phyloP scores from a whole-genome alignment of 2,797 vertebrate species.

The Bucorvus abyssinicus region DNA sequence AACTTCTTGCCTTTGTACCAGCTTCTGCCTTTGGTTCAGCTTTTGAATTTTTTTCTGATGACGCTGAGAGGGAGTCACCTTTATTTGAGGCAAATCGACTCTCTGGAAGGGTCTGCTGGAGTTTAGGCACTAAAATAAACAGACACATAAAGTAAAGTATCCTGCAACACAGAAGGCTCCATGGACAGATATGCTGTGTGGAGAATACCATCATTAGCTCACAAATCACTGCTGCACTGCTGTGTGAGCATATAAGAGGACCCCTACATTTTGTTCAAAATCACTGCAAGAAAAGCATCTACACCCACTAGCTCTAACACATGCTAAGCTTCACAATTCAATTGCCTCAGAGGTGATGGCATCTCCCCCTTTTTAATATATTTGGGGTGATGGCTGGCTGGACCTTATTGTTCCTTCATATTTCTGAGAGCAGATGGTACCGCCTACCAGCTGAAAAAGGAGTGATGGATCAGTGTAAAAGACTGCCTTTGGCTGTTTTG shows the following conservation, averaged over 20 bases:
- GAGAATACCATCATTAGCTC: not conserved
- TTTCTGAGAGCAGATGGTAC: slow-evolving; percentile 26
- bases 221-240: not conserved
- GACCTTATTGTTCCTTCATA: not conserved
- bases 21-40: slow-evolving; percentile 83
- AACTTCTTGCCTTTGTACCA: slow-evolving; percentile 75
- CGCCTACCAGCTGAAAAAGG: slow-evolving; percentile 7
- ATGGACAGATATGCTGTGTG: not conserved
- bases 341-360: not conserved
- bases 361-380: not conserved
- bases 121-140: slow-evolving; percentile 74
- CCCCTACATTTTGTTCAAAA: not conserved
- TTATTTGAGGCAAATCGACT: slow-evolving; percentile 73
- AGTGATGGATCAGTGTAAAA: not conserved
- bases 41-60: slow-evolving; percentile 81
- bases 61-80: slow-evolving; percentile 67
- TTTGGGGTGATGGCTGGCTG: not conserved
- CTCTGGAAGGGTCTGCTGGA: slow-evolving; percentile 74
- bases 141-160: not conserved
- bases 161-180: not conserved
- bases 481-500: not conserved
- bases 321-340: not conserved
- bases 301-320: not conserved
- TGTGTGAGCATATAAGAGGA: not conserved
- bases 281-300: not conserved